Evolutionary conservation across 1,140 invertebrate genomes (phyloP).

Genomic region (Acarapis woodi): DNA sequence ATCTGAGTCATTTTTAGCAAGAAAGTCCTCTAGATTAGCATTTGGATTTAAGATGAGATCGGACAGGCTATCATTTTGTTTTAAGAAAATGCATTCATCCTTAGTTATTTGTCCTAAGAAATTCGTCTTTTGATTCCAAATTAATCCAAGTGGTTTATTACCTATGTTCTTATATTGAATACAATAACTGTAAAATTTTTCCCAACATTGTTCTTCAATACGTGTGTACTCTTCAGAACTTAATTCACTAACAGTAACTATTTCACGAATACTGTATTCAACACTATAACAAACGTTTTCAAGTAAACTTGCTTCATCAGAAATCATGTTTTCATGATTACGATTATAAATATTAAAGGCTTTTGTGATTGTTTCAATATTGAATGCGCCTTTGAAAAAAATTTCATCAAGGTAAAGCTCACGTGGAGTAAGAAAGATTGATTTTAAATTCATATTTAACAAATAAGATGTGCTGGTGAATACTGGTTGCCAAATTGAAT

Average conservation of each 20-base stretch:
- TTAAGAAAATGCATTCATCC: slow-evolving; percentile 17
- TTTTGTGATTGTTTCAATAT: slow-evolving; percentile 39
- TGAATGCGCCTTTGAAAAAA: slow-evolving; percentile 48
- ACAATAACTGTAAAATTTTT: slow-evolving; percentile 64
- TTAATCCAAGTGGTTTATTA: slow-evolving; percentile 20
- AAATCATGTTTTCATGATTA: slow-evolving; percentile 4
- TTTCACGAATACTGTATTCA: slow-evolving; percentile 6
- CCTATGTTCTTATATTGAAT: slow-evolving; percentile 45
- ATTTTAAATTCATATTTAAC: slow-evolving; percentile 1
- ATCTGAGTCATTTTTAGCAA: slow-evolving; percentile 5
- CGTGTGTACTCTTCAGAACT: slow-evolving; percentile 42
- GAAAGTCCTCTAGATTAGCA: neutral
- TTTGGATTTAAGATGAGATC: slow-evolving; percentile 12
- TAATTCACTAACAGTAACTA: slow-evolving; percentile 21
- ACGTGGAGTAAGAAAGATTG: slow-evolving; percentile 24
- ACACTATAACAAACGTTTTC: slow-evolving; percentile 9
- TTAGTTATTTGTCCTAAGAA: slow-evolving; percentile 19
- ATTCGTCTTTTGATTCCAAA: slow-evolving; percentile 18
- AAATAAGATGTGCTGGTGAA: neutral
- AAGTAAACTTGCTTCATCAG: slow-evolving; percentile 5
- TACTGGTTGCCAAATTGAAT: slow-evolving; percentile 5
- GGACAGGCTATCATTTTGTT: slow-evolving; percentile 16
- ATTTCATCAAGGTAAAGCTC: slow-evolving; percentile 47
- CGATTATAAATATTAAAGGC: slow-evolving; percentile 34
- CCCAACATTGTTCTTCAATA: slow-evolving; percentile 46